Conservation (phyloP, 2,888 invertebrate genomes). For the Hermaeophaga mercurialis region DNA sequence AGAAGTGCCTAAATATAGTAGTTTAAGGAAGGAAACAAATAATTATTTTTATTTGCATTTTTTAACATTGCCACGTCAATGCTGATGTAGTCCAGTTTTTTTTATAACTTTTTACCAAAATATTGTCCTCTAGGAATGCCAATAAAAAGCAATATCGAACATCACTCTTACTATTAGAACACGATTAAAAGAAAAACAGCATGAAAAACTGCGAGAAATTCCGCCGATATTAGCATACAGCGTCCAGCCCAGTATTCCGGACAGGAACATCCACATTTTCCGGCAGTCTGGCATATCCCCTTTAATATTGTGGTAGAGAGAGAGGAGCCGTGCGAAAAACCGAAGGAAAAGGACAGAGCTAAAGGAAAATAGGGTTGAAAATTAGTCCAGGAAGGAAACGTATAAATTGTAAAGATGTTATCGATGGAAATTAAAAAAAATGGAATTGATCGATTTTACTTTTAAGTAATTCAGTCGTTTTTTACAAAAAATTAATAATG, state of each 20-base stretch:
- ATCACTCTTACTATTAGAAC: slow-evolving; percentile 16
- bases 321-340: slow-evolving; percentile 35
- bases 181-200: slow-evolving; percentile 7
- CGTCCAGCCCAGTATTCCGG: slow-evolving; percentile 25
- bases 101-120: too few species aligned
- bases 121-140: too few species aligned
- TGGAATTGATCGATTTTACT: slow-evolving; percentile 5
- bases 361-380: slow-evolving; percentile 42
- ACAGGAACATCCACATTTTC: slow-evolving; percentile 26
- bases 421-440: background rate
- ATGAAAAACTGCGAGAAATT: slow-evolving; percentile 28
- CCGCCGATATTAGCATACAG: slow-evolving; percentile 26
- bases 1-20: too few species aligned
- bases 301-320: slow-evolving; percentile 42
- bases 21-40: too few species aligned
- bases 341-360: slow-evolving; percentile 28
- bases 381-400: slow-evolving; percentile 29
- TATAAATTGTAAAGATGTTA: slow-evolving; percentile 15
- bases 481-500: too few species aligned
- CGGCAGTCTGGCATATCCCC: slow-evolving; percentile 37
- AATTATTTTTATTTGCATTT: too few species aligned
- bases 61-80: too few species aligned
- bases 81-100: too few species aligned
- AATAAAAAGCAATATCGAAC: slow-evolving; percentile 14
- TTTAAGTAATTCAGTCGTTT: background rate